Percentiles rank a stretch among this genome's conserved stretches.
These are phyloP conservation scores for Tokudaia muenninki DNA, from an alignment of 2,797 vertebrate genomes.

Conservation along the genomic window DNA sequence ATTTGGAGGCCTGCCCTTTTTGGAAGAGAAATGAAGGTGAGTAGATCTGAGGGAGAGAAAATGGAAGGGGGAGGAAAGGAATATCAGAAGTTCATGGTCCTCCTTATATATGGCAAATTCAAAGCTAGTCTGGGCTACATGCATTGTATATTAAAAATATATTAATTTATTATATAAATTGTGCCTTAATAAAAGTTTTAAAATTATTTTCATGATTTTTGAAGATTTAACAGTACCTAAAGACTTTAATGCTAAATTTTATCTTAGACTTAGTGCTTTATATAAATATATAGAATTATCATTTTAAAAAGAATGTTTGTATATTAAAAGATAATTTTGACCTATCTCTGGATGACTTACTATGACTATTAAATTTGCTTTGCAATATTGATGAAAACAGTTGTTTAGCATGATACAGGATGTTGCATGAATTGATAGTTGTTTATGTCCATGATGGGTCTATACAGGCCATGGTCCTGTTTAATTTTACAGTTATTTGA, in stretches of 20 bases:
- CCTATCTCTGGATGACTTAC: neutral
- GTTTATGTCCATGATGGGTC: neutral
- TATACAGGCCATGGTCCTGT: neutral
- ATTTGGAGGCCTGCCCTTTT: neutral
- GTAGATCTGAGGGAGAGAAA: neutral
- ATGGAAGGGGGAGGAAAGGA: neutral
- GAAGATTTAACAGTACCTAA: neutral
- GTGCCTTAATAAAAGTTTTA: neutral
- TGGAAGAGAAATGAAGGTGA: neutral
- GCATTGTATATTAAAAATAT: neutral
- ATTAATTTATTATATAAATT: neutral
- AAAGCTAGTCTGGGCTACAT: neutral
- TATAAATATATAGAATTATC: neutral
- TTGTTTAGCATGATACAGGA: neutral
- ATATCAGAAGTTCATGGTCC: neutral
- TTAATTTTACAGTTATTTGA: slow-evolving; percentile 23
- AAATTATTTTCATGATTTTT: neutral
- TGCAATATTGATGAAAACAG: neutral
- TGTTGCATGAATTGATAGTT: neutral
- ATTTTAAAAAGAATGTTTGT: neutral
- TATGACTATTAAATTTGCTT: neutral
- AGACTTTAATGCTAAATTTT: neutral
- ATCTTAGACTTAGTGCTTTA: neutral
- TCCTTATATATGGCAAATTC: neutral
- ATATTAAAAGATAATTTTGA: neutral